Base-by-base conservation (phyloP, 2,113 vertebrate genomes). In the Cebidichthys violaceus region DNA sequence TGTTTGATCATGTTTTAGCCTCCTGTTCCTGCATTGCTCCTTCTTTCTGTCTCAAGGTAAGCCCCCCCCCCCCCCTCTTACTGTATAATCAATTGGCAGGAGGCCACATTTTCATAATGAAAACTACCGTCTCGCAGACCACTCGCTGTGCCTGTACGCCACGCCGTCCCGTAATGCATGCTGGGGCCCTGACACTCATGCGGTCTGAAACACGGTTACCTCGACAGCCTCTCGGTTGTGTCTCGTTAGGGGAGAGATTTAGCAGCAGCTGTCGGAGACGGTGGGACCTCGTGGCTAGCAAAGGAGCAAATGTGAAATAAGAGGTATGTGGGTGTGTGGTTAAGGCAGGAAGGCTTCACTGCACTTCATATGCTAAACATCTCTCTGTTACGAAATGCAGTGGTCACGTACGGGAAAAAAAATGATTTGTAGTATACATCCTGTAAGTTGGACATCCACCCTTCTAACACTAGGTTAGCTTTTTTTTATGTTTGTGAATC, bases 161-260 rank as follows among this genome's bases (percentile, higher is more conserved):
- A 20, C 11, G 64, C 62, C 22, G 1, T 11, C 57, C 67, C 65
- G 45, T 52, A 57, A 68, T 71, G 71, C 35, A 69, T 39, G 50
- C 50, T 20, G 35, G 62, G 61, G 47, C 66, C 66, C 76, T 66
- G 57, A 86, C 68, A 65, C 77, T 55, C 50, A 3, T 39, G 39
- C 11, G 31, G 65, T 64, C 70, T 65, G 52, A 77, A 81, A 75
- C 73, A 41, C 41, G 37, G 88, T 88, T 91, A 73, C 76, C 78
- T 83, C 66, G 17, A 86, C 88, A 90, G 82, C 75, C 66, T 61
- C 72, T 64, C 64, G 2, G 72, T 73, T 77, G 73, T 43, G 76
- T 83, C 85, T 92, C 78, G 77, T 90, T 91, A 85, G 50, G 27
- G 59, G 15, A 54, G 62, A 71, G 37, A 74, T 57, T 75, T 74